These are phyloP conservation scores for Chroicocephalus ridibundus DNA, from an alignment of 2,113 vertebrate genomes.

Conservation along the genomic window DNA sequence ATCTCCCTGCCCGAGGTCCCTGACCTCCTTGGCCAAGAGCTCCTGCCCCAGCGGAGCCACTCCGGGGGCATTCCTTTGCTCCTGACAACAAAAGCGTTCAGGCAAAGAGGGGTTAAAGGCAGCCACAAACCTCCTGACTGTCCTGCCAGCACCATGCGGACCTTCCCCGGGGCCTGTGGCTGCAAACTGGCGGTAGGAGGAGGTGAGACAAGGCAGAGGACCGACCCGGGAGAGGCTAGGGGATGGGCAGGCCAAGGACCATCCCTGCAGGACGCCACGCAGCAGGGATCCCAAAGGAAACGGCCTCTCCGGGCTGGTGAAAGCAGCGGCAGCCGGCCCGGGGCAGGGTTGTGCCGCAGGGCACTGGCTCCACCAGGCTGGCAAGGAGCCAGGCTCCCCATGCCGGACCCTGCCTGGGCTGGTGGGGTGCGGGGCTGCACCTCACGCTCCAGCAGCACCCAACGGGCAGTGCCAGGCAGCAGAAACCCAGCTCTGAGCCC, in stretches of 20 bases:
- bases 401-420: too few relatives aligned
- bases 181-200: background rate
- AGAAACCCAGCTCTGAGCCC: background rate
- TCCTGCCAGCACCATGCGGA: background rate
- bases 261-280: background rate
- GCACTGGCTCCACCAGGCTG: background rate
- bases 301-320: background rate
- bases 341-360: background rate
- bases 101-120: background rate
- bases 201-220: background rate
- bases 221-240: background rate
- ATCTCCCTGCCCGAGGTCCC: background rate
- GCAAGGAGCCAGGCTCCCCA: background rate
- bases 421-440: background rate
- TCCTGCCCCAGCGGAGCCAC: too few relatives aligned
- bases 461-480: background rate
- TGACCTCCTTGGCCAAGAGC: background rate
- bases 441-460: background rate
- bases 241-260: background rate
- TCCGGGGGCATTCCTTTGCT: background rate
- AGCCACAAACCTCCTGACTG: background rate
- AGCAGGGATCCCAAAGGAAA: background rate
- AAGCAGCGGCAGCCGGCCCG: background rate
- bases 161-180: background rate
- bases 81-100: too few relatives aligned